Base-by-base conservation (phyloP, 1,140 invertebrate genomes). In the Zaprionus camerounensis region DNA sequence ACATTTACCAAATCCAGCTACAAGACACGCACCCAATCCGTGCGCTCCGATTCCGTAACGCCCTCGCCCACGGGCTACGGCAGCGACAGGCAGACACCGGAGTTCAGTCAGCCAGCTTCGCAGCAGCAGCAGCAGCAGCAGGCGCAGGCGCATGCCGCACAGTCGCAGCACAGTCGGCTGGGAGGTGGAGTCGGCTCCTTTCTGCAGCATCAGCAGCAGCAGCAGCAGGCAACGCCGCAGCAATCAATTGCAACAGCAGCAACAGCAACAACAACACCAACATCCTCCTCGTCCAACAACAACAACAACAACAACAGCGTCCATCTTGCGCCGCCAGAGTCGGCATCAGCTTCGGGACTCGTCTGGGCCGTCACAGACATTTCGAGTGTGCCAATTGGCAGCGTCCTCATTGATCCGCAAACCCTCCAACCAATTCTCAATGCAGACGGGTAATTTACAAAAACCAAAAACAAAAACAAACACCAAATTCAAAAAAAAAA, bases 351-450 rank as follows among this genome's bases (percentile, higher is more conserved):
- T 62, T 82, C 87, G 66, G 92, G 92, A 79, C 94, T 97, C 2
- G 95, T 97, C 90, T 98, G 97, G 97, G 97, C 97, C 51, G 96
- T 98, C 9, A 97, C 96, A 44, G 96, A 96, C 93, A 94, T 98
- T 88, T 95, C 96, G 22, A 95, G 95, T 69, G 96, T 98, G 41
- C 97, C 97, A 62, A 94, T 95, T 64, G 97, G 97, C 55, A 97
- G 96, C 80, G 94, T 98, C 72, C 96, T 98, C 71, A 97, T 98
- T 85, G 97, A 98, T 93, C 97, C 97, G 28, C 96, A 96, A 93
- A 95, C 94, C 82, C 95, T 95, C 26, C 94, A 95, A 92, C 95
- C 95, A 67, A 94, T 95, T 84, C 93, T 94, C 82, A 96, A 96
- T 93, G 91, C 94, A 73, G 95, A 96, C 93, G 95, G 95, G 92